These are phyloP conservation scores for Hycleus phaleratus DNA, from an alignment of 1,140 invertebrate genomes.

Conservation along the genomic window DNA sequence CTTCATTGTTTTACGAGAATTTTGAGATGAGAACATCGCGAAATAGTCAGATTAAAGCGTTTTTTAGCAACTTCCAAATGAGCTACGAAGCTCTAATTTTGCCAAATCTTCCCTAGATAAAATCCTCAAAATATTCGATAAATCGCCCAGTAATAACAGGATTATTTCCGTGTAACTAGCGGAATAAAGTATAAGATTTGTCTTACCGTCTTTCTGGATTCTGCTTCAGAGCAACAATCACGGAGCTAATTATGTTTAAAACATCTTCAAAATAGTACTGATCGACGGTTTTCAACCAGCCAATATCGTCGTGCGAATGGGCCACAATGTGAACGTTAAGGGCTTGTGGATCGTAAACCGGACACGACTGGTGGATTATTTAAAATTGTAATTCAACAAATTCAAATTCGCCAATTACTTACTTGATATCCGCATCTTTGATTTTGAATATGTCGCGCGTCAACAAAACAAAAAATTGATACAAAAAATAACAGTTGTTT, in stretches of 20 bases:
- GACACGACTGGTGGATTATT: conserved; percentile 42
- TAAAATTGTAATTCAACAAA: neutral
- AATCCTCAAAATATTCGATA: too few species aligned
- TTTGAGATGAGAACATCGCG: too few species aligned
- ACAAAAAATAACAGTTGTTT: too few species aligned
- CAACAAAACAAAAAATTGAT: too few species aligned
- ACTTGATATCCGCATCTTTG: conserved; percentile 5
- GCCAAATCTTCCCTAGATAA: too few species aligned
- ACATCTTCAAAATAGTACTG: conserved; percentile 63
- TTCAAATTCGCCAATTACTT: neutral
- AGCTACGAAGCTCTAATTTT: too few species aligned
- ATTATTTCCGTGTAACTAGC: neutral
- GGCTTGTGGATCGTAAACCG: conserved; percentile 37
- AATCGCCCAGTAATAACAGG: too few species aligned
- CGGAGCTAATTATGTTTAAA: conserved; percentile 49
- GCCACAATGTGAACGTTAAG: conserved; percentile 65
- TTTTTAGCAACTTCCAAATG: too few species aligned
- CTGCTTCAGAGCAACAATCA: conserved; percentile 52
- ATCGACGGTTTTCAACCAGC: conserved; percentile 79
- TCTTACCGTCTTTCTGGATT: conserved; percentile 57
- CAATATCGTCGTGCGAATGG: conserved; percentile 70
- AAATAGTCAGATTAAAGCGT: too few species aligned
- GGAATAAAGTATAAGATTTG: neutral
- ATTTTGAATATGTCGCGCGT: too few species aligned
- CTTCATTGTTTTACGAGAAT: too few species aligned